Percentiles rank a stretch among this genome's conserved stretches.
Evolutionary conservation across 2,888 invertebrate genomes (phyloP).

Genomic region (Mylabris sibirica): DNA sequence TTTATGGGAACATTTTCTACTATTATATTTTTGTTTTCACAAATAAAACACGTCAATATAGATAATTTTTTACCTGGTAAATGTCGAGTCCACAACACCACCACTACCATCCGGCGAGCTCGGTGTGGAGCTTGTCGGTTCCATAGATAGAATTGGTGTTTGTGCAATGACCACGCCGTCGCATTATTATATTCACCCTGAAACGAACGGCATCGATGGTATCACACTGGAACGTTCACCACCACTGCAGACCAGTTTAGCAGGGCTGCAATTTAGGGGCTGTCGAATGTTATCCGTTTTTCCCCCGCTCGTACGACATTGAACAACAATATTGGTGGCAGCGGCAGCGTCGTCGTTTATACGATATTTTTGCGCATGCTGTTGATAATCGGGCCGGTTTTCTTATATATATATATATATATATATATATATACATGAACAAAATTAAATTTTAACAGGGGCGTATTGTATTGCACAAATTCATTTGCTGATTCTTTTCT

Average conservation of each 20-base stretch:
- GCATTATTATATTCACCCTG: constrained; percentile 14
- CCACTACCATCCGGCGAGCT: constrained; percentile 51
- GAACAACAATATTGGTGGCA: background rate
- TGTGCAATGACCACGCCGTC: constrained; percentile 32
- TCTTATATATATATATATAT: no score
- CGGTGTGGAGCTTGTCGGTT: constrained; percentile 60
- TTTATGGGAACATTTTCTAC: background rate
- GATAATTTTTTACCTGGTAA: constrained; percentile 53
- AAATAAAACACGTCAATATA: constrained; percentile 42
- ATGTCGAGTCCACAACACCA: constrained; percentile 55
- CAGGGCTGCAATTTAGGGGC: constrained; percentile 32
- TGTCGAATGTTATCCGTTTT: background rate
- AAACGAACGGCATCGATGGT: constrained; percentile 19
- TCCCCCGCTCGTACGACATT: background rate
- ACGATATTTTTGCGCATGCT: constrained; percentile 9
- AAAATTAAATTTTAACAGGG: background rate
- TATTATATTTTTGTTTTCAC: background rate
- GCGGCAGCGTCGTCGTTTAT: constrained; percentile 9
- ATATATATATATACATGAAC: no score
- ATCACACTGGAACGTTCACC: constrained; percentile 22
- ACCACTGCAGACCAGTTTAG: constrained; percentile 13
- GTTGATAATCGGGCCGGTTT: background rate
- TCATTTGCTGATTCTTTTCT: background rate
- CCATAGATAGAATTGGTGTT: constrained; percentile 47
- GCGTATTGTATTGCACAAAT: background rate